Evolutionary conservation across 2,888 invertebrate species (phyloP).

Genomic region (Chaetoderma sp.): DNA sequence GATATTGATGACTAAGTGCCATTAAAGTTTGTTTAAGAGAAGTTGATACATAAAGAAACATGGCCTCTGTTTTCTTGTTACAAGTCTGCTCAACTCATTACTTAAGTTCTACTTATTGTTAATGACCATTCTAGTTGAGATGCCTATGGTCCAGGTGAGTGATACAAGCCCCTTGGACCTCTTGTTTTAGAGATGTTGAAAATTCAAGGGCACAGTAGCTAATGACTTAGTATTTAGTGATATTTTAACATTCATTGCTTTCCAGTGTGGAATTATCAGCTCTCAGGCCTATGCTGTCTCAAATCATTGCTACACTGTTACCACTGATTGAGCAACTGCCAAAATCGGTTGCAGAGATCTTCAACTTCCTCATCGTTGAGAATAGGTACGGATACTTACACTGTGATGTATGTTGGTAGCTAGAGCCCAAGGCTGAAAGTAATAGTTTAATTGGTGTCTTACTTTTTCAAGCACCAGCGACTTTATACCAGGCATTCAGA

Average conservation of each 20-base stretch:
- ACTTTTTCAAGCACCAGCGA: not conserved
- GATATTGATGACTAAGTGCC: too few species aligned
- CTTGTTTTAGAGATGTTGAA: too few species aligned
- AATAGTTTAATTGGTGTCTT: not conserved
- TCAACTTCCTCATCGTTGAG: constrained; percentile 77
- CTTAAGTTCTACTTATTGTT: too few species aligned
- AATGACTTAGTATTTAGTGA: not conserved
- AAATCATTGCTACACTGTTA: constrained; percentile 84
- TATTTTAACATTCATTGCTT: constrained; percentile 74
- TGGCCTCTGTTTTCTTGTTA: too few species aligned
- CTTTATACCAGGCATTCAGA: too few species aligned
- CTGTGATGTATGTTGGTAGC: not conserved
- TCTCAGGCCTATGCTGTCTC: constrained; percentile 84
- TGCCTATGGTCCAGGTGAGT: too few species aligned
- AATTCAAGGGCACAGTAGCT: too few species aligned
- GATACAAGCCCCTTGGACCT: too few species aligned
- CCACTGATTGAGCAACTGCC: constrained; percentile 81
- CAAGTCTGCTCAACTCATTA: too few species aligned
- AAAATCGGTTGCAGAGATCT: constrained; percentile 80
- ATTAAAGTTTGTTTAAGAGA: too few species aligned
- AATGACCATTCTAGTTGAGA: too few species aligned
- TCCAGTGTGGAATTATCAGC: constrained; percentile 68
- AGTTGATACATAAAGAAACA: too few species aligned
- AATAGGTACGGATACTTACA: constrained; percentile 50
- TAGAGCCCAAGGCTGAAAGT: not conserved